Conservation (phyloP, 1,140 invertebrate genomes). For the Melitaea cinxia region DNA sequence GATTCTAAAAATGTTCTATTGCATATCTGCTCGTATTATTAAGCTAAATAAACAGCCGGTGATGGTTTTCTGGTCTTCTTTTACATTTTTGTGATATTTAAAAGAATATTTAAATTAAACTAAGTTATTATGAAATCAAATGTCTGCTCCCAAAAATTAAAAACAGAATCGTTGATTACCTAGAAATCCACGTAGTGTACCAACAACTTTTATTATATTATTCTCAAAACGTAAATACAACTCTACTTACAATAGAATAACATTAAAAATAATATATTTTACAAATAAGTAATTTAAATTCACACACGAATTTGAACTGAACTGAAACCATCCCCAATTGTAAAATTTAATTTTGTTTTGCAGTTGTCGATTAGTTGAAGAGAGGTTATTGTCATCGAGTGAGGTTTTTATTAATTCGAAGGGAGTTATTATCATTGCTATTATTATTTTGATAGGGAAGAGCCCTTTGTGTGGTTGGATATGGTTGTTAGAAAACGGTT, state of each 20-base stretch:
- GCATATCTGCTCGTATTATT: conserved; percentile 8
- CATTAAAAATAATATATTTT: not conserved
- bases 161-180: no score
- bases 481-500: conserved; percentile 69
- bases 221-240: no score
- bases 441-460: conserved; percentile 58
- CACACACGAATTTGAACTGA: conserved; percentile 12
- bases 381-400: conserved; percentile 76
- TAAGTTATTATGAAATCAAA: no score
- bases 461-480: conserved; percentile 49
- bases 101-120: no score
- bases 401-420: conserved; percentile 77
- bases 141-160: no score
- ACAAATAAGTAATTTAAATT: conserved; percentile 12
- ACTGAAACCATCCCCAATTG: conserved; percentile 31
- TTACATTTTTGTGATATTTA: no score
- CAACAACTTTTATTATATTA: no score
- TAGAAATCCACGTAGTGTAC: no score
- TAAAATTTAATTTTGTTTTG: conserved; percentile 64
- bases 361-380: conserved; percentile 70
- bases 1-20: conserved; percentile 27
- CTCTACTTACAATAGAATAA: not conserved
- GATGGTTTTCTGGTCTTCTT: no score
- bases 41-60: no score
- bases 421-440: conserved; percentile 70